Base-by-base conservation (phyloP, 2,113 vertebrate species). In the Cygnus atratus region DNA sequence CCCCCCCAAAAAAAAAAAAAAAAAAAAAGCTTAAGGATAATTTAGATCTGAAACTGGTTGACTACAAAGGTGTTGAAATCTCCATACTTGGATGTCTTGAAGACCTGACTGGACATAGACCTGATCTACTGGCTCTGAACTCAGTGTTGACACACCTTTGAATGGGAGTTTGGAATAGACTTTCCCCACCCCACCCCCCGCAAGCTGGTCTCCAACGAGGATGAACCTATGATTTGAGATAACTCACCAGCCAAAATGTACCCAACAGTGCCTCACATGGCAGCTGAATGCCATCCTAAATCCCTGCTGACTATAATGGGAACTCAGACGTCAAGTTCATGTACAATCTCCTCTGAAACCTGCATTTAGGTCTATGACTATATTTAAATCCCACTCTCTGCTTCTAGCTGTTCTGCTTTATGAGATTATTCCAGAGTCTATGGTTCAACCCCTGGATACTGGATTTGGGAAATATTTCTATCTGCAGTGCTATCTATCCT, bases 241-340 rank as follows among this genome's bases (percentile, higher is more conserved):
- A 29, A 8, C 43, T 75, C 61, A 44, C 19, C 33, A 73, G 10
- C 9, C 28, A 54, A 24, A 28, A n/a, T 25, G 15, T 11, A 39
- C 9, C 26, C 58, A 58, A 8, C 0, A 1, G 26, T 54, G 15
- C 31, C 19, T 54, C 37, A 29, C 37, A 20, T 0, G 0, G 18
- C 59, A 39, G 13, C 18, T 66, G 11, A 31, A n/a, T 59, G 44
- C 52, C 28, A 29, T 8, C 44, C 22, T 52, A 29, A 44, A 59
- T n/a, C 33, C 18, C 44, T 44, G 31, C 37, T 78, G 37, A 28
- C 11, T 39, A 5, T 44, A 54, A 18, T 13, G 59, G 22, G 67
- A 79, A n/a, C 18, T 39, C 52, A 12, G 52, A 18, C 7, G 10
- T 41, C 24, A 35, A 16, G 8, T 29, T 66, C 22, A 19, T 8